Evolutionary conservation across 2,888 invertebrate genomes (phyloP).

Genomic region (Mantis religiosa): DNA sequence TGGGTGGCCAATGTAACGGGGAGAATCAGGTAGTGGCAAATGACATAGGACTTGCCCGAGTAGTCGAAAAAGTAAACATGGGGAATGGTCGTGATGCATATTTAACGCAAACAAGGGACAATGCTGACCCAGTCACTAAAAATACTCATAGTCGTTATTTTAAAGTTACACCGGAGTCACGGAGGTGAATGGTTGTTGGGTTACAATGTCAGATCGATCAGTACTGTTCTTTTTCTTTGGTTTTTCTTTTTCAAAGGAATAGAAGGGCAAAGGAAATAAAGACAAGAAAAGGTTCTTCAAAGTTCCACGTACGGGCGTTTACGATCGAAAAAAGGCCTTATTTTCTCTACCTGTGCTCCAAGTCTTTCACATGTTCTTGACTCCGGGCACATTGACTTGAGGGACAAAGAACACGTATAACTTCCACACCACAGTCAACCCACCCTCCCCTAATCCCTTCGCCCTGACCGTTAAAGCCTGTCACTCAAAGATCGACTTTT

Average conservation of each 20-base stretch:
- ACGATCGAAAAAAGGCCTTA: neutral
- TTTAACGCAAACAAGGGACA: neutral
- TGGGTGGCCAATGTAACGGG: too few relatives aligned
- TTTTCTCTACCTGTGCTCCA: neutral
- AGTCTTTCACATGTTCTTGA: neutral
- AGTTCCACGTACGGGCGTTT: neutral
- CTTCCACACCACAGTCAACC: neutral
- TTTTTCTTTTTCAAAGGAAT: neutral
- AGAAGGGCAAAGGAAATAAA: neutral
- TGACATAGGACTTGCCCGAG: too few relatives aligned
- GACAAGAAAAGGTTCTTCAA: neutral
- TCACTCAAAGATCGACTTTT: neutral
- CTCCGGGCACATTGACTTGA: neutral
- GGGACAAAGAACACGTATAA: neutral
- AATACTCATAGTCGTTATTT: neutral
- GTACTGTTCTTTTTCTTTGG: neutral
- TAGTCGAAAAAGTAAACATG: neutral
- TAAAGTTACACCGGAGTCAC: neutral
- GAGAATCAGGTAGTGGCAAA: too few relatives aligned
- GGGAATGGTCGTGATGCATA: neutral
- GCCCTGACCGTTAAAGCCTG: neutral
- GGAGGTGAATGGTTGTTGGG: neutral
- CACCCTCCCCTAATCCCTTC: neutral
- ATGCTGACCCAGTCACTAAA: neutral
- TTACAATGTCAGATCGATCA: neutral